Evolutionary conservation across 2,888 invertebrate genomes (phyloP).

Genomic region (Phoronis australis): DNA sequence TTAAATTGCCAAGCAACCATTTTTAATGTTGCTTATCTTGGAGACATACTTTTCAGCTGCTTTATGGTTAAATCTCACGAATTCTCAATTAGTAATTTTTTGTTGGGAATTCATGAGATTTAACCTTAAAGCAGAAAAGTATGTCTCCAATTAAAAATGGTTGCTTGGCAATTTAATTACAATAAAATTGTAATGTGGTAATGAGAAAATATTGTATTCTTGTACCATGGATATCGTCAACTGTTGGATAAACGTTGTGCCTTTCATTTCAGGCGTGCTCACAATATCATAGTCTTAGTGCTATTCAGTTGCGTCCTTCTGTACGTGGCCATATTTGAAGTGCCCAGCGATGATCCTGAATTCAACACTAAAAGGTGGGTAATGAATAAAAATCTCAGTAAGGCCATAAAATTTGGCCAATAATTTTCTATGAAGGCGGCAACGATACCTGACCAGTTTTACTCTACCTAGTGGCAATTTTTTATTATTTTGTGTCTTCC

Average conservation of each 20-base stretch:
- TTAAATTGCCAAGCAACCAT: background rate
- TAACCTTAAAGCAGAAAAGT: background rate
- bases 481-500: no score
- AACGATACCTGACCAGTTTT: no score
- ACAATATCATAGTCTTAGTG: conserved; percentile 56
- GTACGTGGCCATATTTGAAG: conserved; percentile 57
- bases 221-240: background rate
- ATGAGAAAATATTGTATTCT: background rate
- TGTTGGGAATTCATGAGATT: no score
- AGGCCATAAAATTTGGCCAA: no score
- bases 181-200: background rate
- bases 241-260: background rate
- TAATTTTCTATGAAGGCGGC: no score
- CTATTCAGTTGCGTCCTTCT: conserved; percentile 54
- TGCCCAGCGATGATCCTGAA: conserved; percentile 43
- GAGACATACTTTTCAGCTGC: background rate
- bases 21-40: no score
- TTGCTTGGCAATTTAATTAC: background rate
- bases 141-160: background rate
- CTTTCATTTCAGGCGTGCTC: conserved; percentile 54
- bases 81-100: no score
- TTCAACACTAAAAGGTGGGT: conserved; percentile 56
- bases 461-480: no score
- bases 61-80: no score
- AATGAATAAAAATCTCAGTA: background rate